Conservation (phyloP, 1,140 invertebrate species). For the Pseudoatta argentina region DNA sequence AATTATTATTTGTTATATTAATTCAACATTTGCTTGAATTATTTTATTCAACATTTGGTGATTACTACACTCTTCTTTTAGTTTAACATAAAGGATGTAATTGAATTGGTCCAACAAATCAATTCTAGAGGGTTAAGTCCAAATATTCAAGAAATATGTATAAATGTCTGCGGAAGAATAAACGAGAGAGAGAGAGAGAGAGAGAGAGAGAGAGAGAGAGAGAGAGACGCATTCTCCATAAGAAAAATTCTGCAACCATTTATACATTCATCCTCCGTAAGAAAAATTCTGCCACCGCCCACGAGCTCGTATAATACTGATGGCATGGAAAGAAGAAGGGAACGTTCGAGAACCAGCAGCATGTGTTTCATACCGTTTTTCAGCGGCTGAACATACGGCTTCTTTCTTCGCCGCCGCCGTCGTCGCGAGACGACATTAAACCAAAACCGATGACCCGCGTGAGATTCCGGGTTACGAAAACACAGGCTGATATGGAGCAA, state of each 20-base stretch:
- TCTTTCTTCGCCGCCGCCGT: slow-evolving; percentile 19
- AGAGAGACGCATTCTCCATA: not conserved
- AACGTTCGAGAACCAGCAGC: slow-evolving; percentile 35
- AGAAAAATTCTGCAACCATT: slow-evolving; percentile 7
- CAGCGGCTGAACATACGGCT: slow-evolving; percentile 56
- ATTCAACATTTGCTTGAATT: too few species aligned
- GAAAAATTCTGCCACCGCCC: slow-evolving; percentile 54
- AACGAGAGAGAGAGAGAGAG: too few species aligned
- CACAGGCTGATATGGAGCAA: slow-evolving; percentile 63
- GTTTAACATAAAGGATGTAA: too few species aligned
- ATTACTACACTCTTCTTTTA: too few species aligned
- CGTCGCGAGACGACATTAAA: slow-evolving; percentile 52
- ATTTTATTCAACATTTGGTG: too few species aligned
- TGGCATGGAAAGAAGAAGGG: not conserved
- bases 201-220: not conserved
- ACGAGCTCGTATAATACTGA: slow-evolving; percentile 53
- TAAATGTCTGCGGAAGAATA: not conserved
- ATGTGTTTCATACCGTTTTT: slow-evolving; percentile 59
- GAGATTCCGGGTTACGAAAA: slow-evolving; percentile 73
- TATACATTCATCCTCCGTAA: slow-evolving; percentile 15
- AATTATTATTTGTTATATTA: too few species aligned
- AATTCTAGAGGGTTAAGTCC: not conserved
- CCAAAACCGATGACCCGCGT: slow-evolving; percentile 68
- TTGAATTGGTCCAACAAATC: too few species aligned
- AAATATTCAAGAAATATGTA: not conserved